Base-by-base conservation (phyloP, 2,888 invertebrate genomes). In the Diarsia mendica region DNA sequence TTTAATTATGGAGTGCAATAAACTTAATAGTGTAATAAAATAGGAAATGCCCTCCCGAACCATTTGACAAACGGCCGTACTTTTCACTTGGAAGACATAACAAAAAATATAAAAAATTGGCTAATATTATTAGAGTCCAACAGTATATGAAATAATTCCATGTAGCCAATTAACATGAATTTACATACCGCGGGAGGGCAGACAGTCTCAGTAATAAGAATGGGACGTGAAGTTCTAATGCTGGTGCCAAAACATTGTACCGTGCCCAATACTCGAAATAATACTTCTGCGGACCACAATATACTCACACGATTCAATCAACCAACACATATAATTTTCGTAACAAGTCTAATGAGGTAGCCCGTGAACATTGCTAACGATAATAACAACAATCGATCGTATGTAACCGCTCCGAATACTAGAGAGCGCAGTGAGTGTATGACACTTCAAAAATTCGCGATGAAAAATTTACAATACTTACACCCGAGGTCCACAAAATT, bases 1-100 rank as follows among this genome's bases (percentile, higher is more conserved):
- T 91, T 92, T 91, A 92, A 87, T 78, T 93, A 93, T 93, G 93
- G 92, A 94, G 95, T 95, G 95, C 94, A 94, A 92, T 93, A 93
- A 95, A 94, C 94, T 94, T 94, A 95, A 94, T 93, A 94, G 93
- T 93, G 93, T 95, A 93, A 91, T 91, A 93, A 89, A 92, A 93
- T 94, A 95, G 95, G 96, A 96, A 95, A 94, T 92, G 93, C 95
- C 95, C 96, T 92, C 94, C 95, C 93, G 91, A 90, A 89, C 87
- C 90, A 85, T 85, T 89, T 84, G 84, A 87, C 86, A 87, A 89
- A 95, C 92, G 94, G 93, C 90, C 90, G 89, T 91, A 90, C 90
- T 85, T 88, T 91, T 89, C 87, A 90, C 89, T 93, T 93, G 93
- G 93, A 93, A 93, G 93, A 93, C 93, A 80, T 90, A 90, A 92